Conservation (phyloP, 2,113 vertebrate species). For the Cranoglanis bouderius region DNA sequence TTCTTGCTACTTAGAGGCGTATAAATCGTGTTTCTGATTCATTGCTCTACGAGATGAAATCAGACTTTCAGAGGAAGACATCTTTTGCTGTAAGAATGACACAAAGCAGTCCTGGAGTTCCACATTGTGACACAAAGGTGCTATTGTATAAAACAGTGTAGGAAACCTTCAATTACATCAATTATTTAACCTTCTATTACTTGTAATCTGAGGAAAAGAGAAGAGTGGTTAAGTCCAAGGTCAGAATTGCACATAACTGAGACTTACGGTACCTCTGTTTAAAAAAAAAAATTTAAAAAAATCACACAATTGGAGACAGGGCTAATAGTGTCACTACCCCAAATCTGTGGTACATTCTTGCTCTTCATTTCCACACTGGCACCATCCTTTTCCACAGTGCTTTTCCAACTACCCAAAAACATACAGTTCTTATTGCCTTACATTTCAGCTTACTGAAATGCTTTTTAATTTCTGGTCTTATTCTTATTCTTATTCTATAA, state of each 20-base stretch:
- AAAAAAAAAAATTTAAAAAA: too few species aligned
- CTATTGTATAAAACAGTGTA: background rate
- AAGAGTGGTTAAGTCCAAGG: background rate
- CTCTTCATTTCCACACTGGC: background rate
- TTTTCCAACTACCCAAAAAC: too few species aligned
- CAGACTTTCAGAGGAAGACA: background rate
- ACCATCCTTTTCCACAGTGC: background rate
- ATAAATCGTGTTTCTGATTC: background rate
- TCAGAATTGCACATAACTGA: background rate
- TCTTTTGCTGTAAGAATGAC: background rate
- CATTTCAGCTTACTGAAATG: too few species aligned
- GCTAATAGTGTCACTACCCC: background rate
- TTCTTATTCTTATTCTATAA: too few species aligned
- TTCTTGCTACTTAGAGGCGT: background rate
- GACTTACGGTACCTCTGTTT: too few species aligned
- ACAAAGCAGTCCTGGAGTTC: background rate
- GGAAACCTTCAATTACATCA: background rate
- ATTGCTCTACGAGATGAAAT: background rate
- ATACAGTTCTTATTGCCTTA: too few species aligned
- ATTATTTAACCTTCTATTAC: too few species aligned
- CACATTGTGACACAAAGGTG: background rate
- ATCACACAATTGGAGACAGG: background rate
- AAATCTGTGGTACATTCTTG: background rate
- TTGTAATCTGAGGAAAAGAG: background rate
- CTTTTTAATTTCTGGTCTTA: too few species aligned